phyloP scores from a whole-genome alignment of 2,888 invertebrate genomes.

The Alentia gelatinosa region DNA sequence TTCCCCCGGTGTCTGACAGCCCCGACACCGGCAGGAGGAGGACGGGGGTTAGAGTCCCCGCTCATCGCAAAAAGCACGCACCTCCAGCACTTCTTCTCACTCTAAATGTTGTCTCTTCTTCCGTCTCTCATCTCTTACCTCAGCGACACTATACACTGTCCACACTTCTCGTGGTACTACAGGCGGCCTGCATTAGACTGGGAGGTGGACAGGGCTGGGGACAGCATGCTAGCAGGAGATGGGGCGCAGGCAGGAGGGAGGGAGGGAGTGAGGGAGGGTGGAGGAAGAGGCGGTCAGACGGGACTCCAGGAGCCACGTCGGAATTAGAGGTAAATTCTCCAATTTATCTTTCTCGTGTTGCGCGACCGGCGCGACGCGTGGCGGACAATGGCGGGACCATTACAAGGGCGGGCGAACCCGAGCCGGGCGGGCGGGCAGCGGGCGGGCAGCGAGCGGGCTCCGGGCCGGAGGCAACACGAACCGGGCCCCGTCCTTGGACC shows the following conservation, averaged over 20 bases:
- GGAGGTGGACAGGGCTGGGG: no score
- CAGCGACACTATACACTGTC: no score
- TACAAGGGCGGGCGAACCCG: conserved; percentile 32
- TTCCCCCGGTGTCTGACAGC: no score
- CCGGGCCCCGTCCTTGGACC: conserved; percentile 38
- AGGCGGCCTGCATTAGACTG: background rate
- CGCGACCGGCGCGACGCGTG: conserved; percentile 32
- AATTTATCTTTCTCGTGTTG: conserved; percentile 52
- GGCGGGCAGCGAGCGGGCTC: background rate
- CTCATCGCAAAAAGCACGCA: no score
- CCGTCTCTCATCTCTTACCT: no score
- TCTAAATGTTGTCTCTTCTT: no score
- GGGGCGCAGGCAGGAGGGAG: no score
- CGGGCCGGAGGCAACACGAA: background rate
- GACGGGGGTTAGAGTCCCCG: no score
- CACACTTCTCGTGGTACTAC: no score
- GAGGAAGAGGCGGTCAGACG: background rate
- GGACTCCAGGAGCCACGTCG: background rate
- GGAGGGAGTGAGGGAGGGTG: background rate
- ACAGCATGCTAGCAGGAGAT: no score
- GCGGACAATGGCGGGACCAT: conserved; percentile 18
- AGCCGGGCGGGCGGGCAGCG: background rate
- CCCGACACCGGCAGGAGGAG: no score
- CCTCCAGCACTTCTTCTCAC: no score
- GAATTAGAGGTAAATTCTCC: conserved; percentile 48